Evolutionary conservation across 2,888 invertebrate species (phyloP), one percentile per base, ranked within the genome.

Genomic region (Drosophila setosimentum): DNA sequence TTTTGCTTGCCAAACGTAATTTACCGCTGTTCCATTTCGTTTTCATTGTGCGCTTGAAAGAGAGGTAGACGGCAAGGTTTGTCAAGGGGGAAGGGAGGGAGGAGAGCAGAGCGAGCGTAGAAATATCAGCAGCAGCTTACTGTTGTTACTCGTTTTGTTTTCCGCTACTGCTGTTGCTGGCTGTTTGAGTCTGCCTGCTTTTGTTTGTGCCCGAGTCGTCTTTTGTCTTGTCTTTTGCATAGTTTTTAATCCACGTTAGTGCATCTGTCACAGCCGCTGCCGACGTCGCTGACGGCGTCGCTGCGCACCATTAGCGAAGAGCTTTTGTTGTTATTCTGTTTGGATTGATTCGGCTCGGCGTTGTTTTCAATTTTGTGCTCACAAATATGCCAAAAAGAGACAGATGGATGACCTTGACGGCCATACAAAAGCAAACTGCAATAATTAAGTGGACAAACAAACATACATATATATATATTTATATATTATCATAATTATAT

Each of bases 181-280:
- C 29, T 64, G 54, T 42, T 54, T 59, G 60, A 50, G 53, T 59
- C 59, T 58, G 58, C 60, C 45, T 68, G 61, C 58, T 51, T 65
- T 79, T 70, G 68, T 66, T 66, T 64, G 51, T 49, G 45, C 40
- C 49, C 59, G 24, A 45, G 16, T 45, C 16, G 55, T 59, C 71
- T 80, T 71, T 79, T 69, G 64, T 67, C 50, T 67, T 68, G 65
- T 68, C 67, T 62, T 66, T 58, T 68, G 67, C 71, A 78, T 68
- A 68, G 60, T 80, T 78, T 45, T 80, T 80, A 80, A 80, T 80
- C 81, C 78, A 78, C 67, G 69, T 69, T 80, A 80, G 78, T 80
- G 80, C 78, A 80, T 80, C 80, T 80, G 80, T 77, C 74, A 59
- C 59, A 51, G 62, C 21, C 53, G 35, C 59, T 67, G 73, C 50